phyloP scores from a whole-genome alignment of 35 echinoderm and acorn worm species.

The Lytechinus pictus region DNA sequence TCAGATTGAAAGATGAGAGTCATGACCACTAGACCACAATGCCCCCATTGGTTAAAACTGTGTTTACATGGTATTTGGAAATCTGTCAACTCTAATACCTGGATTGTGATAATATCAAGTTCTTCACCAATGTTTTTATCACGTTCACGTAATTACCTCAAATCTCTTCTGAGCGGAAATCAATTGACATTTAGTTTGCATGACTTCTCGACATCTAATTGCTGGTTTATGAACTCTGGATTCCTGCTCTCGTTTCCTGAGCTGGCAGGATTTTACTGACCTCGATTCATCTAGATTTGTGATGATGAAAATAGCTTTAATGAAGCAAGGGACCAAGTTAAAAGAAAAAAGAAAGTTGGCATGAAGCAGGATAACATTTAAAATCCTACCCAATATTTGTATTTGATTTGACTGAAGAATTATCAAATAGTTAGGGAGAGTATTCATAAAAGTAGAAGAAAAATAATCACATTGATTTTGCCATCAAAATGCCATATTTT shows the following conservation, averaged over 20 bases:
- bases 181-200: not conserved
- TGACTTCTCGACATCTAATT: slow-evolving; percentile 11
- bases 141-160: not conserved
- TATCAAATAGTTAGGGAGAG: too few species aligned
- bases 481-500: too few species aligned
- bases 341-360: too few species aligned
- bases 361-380: too few species aligned
- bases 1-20: too few species aligned
- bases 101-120: not conserved
- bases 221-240: not conserved
- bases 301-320: not conserved
- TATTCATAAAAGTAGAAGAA: too few species aligned
- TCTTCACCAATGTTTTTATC: not conserved
- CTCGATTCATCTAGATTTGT: not conserved
- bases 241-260: not conserved
- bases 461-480: too few species aligned
- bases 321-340: too few species aligned
- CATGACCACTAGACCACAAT: not conserved
- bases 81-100: not conserved
- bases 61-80: not conserved
- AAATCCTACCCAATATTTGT: too few species aligned
- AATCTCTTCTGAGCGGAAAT: not conserved
- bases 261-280: not conserved
- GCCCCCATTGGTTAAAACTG: not conserved
- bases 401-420: too few species aligned